Percentiles rank a stretch among this genome's conserved stretches.
Conservation (phyloP, 2,797 vertebrate species). For the Sphaeramia orbicularis region DNA sequence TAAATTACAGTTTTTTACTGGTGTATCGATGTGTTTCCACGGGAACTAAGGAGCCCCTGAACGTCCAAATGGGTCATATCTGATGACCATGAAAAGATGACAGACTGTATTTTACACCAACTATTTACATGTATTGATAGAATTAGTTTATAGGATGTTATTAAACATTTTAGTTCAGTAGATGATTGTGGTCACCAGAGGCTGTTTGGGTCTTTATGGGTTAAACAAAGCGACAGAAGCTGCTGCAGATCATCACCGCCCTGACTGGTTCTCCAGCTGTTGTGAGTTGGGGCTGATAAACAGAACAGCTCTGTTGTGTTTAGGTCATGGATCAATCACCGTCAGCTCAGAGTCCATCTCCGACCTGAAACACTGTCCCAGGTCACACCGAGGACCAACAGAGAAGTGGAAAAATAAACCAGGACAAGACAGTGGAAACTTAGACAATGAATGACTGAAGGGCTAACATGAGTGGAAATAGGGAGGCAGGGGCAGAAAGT, state of each 20-base stretch:
- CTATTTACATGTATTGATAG: too few species aligned
- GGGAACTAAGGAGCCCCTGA: too few species aligned
- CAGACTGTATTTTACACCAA: too few species aligned
- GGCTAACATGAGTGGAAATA: constrained; percentile 38
- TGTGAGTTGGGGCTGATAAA: constrained; percentile 34
- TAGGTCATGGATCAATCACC: constrained; percentile 61
- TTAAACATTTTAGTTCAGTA: too few species aligned
- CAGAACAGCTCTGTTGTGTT: constrained; percentile 53
- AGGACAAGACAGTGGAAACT: constrained; percentile 6
- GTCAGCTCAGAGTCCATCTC: constrained; percentile 28
- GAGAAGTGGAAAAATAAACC: constrained; percentile 33
- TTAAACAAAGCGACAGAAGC: not conserved
- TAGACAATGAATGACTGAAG: constrained; percentile 49
- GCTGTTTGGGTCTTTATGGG: too few species aligned
- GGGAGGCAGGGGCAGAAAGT: constrained; percentile 31
- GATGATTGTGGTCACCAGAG: too few species aligned
- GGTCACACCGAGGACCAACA: constrained; percentile 55
- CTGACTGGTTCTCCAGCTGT: constrained; percentile 30
- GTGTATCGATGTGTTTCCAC: too few species aligned
- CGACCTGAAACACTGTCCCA: constrained; percentile 16
- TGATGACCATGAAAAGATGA: too few species aligned
- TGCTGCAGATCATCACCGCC: constrained; percentile 4
- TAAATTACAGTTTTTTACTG: too few species aligned
- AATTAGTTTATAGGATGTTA: too few species aligned
- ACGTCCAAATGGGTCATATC: too few species aligned